A percentile compares a stretch with the other conserved stretches of the same genome.
Conservation (phyloP, 2,113 vertebrate genomes). For the Archilochus colubris region DNA sequence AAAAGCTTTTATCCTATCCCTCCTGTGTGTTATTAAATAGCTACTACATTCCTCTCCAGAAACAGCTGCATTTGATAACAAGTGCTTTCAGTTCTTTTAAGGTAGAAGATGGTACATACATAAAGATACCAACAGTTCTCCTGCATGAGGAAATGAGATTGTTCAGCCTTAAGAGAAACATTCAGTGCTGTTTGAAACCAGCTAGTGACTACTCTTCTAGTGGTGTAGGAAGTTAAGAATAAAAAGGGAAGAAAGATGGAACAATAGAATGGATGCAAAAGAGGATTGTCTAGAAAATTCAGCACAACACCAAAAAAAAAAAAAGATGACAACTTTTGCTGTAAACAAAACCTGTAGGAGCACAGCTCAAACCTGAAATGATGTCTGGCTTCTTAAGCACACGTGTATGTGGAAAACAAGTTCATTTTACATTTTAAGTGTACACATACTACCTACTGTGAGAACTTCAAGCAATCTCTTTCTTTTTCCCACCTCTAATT, state of each 20-base stretch:
- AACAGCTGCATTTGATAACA: neutral
- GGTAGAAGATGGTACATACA: neutral
- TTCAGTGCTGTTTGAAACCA: neutral
- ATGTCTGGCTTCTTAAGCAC: neutral
- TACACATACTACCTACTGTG: rapidly evolving
- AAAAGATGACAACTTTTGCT: neutral
- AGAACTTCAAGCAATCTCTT: neutral
- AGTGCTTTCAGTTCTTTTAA: neutral
- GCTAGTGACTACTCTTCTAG: neutral
- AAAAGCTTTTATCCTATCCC: neutral
- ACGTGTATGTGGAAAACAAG: neutral
- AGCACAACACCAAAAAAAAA: neutral
- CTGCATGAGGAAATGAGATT: neutral
- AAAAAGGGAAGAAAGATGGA: neutral
- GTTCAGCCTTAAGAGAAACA: neutral
- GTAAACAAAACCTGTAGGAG: neutral
- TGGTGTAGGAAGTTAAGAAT: neutral
- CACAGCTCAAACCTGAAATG: neutral
- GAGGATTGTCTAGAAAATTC: neutral
- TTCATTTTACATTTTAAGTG: neutral
- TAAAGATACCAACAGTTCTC: neutral
- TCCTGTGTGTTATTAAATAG: neutral
- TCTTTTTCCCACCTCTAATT: neutral
- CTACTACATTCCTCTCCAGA: neutral
- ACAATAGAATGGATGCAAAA: neutral